Base-by-base conservation (phyloP, 2,113 vertebrate species). In the Lepus timidus region DNA sequence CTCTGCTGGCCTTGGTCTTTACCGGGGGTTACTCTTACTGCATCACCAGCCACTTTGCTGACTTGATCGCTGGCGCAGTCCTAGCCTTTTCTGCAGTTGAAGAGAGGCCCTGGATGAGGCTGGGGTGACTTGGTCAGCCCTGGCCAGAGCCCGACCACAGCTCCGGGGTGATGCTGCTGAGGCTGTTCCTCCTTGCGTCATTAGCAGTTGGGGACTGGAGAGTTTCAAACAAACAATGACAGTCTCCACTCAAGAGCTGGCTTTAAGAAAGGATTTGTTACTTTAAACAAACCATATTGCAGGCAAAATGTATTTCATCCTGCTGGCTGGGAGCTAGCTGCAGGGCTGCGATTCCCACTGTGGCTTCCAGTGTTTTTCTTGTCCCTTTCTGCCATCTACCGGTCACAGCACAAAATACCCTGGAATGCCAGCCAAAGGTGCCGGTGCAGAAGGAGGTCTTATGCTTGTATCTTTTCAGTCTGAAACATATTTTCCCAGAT, bases 351-450 rank as follows among this genome's bases (percentile, higher is more conserved):
- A 6, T 22, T 17, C 5, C 81, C 55, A 16, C 80, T 12, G 84
- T 7, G 12, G 70, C 81, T 76, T 36, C 27, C 44, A 4, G 29
- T n/a, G 39, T 39, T 98, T 98, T 98, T 64, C 88, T 98, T 97
- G 98, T 98, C 98, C 1, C 95, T 94, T 98, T 97, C 97, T 98
- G 98, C 98, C 98, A 98, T 98, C 98, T 99, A 95, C 98, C 96
- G 98, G 98, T 96, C 94, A 73, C 25, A 31, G 31, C 16, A 75
- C 73, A 96, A 97, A 98, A 95, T 96, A 92, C 64, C 90, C 29
- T 25, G 2, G 75, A 52, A 14, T 83, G 6, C 4, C 49, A 74
- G 44, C 19, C 17, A 58, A 39, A 19, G 6, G 11, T 6, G 22
- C 36, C 29, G 14, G 0, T 3, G n/a, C 36, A n/a, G 61, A 62